Evolutionary conservation across 2,113 vertebrate genomes (phyloP), one percentile per base, ranked within the genome.

Genomic region (Vireo altiloquus): DNA sequence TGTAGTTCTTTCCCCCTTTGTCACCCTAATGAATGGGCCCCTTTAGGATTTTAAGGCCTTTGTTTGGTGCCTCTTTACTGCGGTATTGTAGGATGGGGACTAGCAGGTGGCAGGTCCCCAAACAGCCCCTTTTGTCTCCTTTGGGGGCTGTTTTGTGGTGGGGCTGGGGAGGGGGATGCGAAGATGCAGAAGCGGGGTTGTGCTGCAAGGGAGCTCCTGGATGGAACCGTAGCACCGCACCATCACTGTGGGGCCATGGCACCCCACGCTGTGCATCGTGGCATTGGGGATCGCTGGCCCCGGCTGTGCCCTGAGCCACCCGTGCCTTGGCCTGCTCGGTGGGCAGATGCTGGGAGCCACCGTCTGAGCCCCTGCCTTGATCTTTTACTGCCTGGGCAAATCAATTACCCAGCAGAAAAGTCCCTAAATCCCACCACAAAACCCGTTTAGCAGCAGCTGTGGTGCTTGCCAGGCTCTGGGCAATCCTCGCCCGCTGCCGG

Each of bases 1-100:
- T 99, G 98, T 98, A 98, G 99, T 99, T 99, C 98, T 99, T 98
- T 98, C 96, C 96, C 97, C 98, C 97, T 99, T 99, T 99, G 99
- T 99, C 98, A 98, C 97, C 94, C 94, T 98, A 98, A 99, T 99
- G 99, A 99, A 99, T 99, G 98, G 98, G 97, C 97, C 98, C 98
- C 98, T 98, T 98, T 98, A 98, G 98, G 98, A 98, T 98, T 98
- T 99, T 98, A 98, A 98, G 97, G 98, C 98, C 98, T 98, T 99
- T 99, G 98, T 99, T 98, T 98, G 98, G 97, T 97, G 68, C 97
- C 97, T 98, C 99, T 98, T 98, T 98, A 98, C 98, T 96, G 98
- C 95, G 97, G 98, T 98, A 98, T 98, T 99, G 98, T 98, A 98
- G 97, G 97, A 98, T 92, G 90, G 96, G 94, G 97, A 97, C 97